Evolutionary conservation across 1,140 invertebrate species (phyloP), one percentile per base, ranked within the genome.

Genomic region (Agrypnia vestita): DNA sequence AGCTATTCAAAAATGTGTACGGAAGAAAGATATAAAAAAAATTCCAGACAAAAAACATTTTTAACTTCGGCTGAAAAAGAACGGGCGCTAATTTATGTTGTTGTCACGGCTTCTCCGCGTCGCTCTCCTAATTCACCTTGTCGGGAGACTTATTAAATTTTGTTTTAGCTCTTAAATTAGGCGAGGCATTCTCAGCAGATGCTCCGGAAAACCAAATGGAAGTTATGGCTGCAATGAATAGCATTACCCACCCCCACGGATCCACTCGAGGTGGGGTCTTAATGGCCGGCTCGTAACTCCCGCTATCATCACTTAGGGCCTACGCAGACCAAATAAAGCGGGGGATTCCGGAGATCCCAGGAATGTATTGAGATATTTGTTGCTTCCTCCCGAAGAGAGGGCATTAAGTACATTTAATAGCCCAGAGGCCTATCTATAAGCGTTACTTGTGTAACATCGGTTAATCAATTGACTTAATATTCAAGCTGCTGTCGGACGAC

Each of bases 151-250:
- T 79, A 79, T 79, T 74, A 79, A 79, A 79, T 79, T 79, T 73
- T 74, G 78, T 64, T 67, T 78, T 35, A 55, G 21, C 71, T 71
- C 46, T 62, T 53, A 49, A 79, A 79, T 74, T 62, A 56, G n/a
- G 21, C 12, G 11, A 43, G 78, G 43, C 71, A 61, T 74, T 79
- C 43, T 49, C 51, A n/a, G 55, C 78, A 79, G 71, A 79, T 79
- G 71, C 44, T 59, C 76, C 73, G 59, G 53, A 17, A 75, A 46
- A 61, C 73, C 10, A 21, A 61, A 55, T 61, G 35, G 73, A 75
- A 55, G 71, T 79, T 56, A 79, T 47, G 77, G 51, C 46, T 74
- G 71, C 78, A 79, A 74, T 79, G 78, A 79, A 79, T 79, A 79
- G 69, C 56, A 74, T 79, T 79, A 79, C 19, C 47, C 6, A 17